These are phyloP conservation scores for Eustalomyia histrio DNA, from an alignment of 2,888 invertebrate genomes.

Conservation along the genomic window DNA sequence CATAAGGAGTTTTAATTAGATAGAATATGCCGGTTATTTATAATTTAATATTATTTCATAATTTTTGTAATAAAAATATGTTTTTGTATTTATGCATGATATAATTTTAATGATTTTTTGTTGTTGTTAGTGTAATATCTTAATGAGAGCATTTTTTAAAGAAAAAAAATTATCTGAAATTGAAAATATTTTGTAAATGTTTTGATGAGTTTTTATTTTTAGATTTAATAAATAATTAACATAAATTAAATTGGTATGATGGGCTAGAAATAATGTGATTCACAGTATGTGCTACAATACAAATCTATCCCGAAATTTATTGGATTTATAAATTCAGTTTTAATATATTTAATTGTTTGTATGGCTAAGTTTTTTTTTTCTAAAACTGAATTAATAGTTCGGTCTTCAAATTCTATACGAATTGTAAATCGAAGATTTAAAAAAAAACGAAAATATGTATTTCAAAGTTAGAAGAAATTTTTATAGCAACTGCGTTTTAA, in stretches of 20 bases:
- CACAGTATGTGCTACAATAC: neutral
- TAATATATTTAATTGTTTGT: too few relatives aligned
- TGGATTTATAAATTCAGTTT: too few relatives aligned
- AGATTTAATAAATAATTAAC: neutral
- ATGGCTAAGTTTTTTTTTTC: too few relatives aligned
- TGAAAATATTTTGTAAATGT: slow-evolving; percentile 17
- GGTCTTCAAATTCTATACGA: too few relatives aligned
- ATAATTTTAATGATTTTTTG: slow-evolving; percentile 5
- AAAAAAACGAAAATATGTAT: too few relatives aligned
- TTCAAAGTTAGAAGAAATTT: too few relatives aligned
- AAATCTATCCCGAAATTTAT: too few relatives aligned
- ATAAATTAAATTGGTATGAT: neutral
- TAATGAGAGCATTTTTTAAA: slow-evolving; percentile 31
- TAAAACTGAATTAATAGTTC: too few relatives aligned
- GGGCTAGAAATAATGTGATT: neutral
- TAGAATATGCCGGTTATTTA: slow-evolving; percentile 39
- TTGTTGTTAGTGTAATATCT: slow-evolving; percentile 8
- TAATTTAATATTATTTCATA: slow-evolving; percentile 46
- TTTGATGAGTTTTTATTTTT: neutral
- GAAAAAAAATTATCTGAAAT: neutral
- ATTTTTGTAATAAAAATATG: slow-evolving; percentile 62
- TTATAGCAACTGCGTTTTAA: too few relatives aligned
- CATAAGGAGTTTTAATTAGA: neutral
- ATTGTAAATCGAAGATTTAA: too few relatives aligned
- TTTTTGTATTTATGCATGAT: slow-evolving; percentile 27